Evolutionary conservation across 1,140 invertebrate genomes (phyloP), one percentile per base, ranked within the genome.

Genomic region (Lethrus apterus): DNA sequence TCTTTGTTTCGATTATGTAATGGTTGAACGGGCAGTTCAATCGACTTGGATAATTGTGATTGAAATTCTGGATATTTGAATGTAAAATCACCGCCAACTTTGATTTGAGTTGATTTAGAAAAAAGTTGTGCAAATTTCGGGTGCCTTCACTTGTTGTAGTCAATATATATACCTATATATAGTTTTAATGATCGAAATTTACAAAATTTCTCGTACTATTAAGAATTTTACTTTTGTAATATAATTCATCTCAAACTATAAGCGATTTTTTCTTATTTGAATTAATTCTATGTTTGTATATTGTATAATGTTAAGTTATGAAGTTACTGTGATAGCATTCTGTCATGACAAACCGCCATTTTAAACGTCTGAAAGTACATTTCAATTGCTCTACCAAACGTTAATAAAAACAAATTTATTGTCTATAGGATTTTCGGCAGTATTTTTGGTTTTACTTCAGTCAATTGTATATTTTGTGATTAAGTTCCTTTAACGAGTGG

Each of bases 291-390:
- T 42, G 30, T 43, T 48, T 34, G 18, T 34, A 26, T 52, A 38
- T 50, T 32, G 41, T 31, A 14, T 47, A 54, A 42, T 41, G 48
- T 54, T 56, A 53, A 55, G 51, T 56, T 55, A 49, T 48, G 19
- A 47, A 42, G 17, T 51, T 57, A 41, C 56, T 58, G 56, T 58
- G 56, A 58, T 58, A 58, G 50, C 41, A 46, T 48, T 52, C 48
- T 51, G 45, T 58, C 56, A 58, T 58, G 56, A 58, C 56, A 48
- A 58, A 55, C 48, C 44, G 43, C 44, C 26, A 34, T 50, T 49
- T 44, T 44, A 36, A 31, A 14, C 30, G 30, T 11, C 24, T 31
- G 33, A 21, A 34, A 34, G 19, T 44, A 44, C 14, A 13, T 13
- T 45, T 30, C 1, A 14, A 23, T 17, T 34, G 17, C n/a, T n/a